Evolutionary conservation across 2,888 invertebrate genomes (phyloP).

Genomic region (Eristalinus sepulchralis): DNA sequence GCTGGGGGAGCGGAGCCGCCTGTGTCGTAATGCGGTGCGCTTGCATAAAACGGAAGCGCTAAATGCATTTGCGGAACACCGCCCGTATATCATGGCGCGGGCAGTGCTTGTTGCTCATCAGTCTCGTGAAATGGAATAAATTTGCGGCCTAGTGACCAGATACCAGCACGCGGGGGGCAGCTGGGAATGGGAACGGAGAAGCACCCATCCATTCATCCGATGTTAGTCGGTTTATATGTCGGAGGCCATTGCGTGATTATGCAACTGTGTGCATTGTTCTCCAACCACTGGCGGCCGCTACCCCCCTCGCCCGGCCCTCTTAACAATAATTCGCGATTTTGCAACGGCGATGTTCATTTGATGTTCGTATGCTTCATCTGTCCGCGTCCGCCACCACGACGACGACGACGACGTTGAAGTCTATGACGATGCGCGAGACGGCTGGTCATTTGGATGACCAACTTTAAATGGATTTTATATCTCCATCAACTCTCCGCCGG

Average conservation of each 20-base stretch:
- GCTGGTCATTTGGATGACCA: constrained; percentile 49
- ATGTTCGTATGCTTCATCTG: constrained; percentile 66
- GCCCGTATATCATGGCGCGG: constrained; percentile 55
- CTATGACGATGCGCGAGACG: background rate
- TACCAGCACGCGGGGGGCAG: constrained; percentile 29
- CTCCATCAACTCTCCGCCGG: constrained; percentile 4
- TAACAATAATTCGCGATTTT: constrained; percentile 57
- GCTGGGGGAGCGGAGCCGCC: background rate
- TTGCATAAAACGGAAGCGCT: constrained; percentile 69
- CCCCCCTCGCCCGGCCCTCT: background rate
- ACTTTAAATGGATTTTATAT: constrained; percentile 52
- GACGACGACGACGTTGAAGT: background rate
- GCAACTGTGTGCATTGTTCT: constrained; percentile 67
- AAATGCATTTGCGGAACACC: constrained; percentile 68
- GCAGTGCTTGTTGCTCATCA: constrained; percentile 38
- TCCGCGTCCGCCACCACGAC: background rate
- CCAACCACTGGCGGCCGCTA: background rate
- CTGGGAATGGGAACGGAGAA: constrained; percentile 19
- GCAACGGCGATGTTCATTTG: constrained; percentile 60
- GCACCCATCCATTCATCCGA: constrained; percentile 67
- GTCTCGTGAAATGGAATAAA: constrained; percentile 51
- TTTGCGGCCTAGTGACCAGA: constrained; percentile 71
- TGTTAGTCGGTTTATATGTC: constrained; percentile 70
- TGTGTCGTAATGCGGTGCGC: constrained; percentile 43
- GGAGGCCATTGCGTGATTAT: constrained; percentile 72